phyloP scores from a whole-genome alignment of 1,140 invertebrate genomes.

The Xylocopa sonorina region DNA sequence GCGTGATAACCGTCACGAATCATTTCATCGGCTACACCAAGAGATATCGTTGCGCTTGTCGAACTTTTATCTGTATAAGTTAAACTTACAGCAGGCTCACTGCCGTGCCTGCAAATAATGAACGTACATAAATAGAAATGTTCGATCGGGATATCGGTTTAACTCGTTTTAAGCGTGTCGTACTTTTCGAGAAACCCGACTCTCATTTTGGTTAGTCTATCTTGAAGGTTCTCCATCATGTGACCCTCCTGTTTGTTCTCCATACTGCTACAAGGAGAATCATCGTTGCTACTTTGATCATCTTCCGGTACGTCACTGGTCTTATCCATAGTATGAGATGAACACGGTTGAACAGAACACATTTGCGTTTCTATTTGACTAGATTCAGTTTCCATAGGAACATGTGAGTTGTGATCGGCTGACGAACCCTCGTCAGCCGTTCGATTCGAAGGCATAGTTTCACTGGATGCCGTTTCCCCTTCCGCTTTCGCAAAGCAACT shows the following conservation, averaged over 20 bases:
- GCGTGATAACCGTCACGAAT: slow-evolving; percentile 76
- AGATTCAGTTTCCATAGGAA: slow-evolving; percentile 78
- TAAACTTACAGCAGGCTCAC: slow-evolving; percentile 84
- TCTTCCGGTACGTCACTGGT: slow-evolving; percentile 58
- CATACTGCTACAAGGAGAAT: slow-evolving; percentile 43
- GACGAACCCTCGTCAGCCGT: slow-evolving; percentile 6
- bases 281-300: slow-evolving; percentile 45
- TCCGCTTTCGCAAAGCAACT: not conserved
- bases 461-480: not conserved
- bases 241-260: slow-evolving; percentile 62
- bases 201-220: slow-evolving; percentile 81
- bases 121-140: slow-evolving; percentile 47
- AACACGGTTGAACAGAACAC: slow-evolving; percentile 67
- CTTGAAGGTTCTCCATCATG: slow-evolving; percentile 80
- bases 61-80: slow-evolving; percentile 82
- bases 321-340: slow-evolving; percentile 39
- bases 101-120: slow-evolving; percentile 80
- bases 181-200: slow-evolving; percentile 75
- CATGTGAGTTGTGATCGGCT: slow-evolving; percentile 36
- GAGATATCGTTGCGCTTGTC: slow-evolving; percentile 81
- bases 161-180: slow-evolving; percentile 19
- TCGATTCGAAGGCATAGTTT: slow-evolving; percentile 15
- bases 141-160: slow-evolving; percentile 20
- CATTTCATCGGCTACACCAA: slow-evolving; percentile 82
- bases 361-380: slow-evolving; percentile 72